Percentiles rank a stretch among this genome's conserved stretches.
phyloP scores from a whole-genome alignment of 2,797 vertebrate genomes.

The Cynodonichthys magdalenae region DNA sequence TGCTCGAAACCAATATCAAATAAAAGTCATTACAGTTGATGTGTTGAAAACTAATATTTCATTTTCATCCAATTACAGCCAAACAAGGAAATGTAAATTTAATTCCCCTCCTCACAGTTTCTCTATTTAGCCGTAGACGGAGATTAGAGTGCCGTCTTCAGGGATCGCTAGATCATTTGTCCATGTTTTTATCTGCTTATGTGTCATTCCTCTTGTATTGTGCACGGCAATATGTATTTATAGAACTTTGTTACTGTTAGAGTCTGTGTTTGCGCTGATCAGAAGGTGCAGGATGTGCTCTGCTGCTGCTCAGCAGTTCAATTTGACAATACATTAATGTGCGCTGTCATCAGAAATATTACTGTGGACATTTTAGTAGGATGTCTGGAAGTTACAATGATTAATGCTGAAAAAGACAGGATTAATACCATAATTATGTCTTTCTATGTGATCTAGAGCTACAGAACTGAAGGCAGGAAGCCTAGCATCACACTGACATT shows the following conservation, averaged over 20 bases:
- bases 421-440: not conserved
- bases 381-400: conserved; percentile 4
- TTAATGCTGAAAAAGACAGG: not conserved
- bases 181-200: conserved; percentile 47
- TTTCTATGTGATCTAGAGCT: not conserved
- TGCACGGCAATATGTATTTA: conserved; percentile 59
- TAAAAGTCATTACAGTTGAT: conserved; percentile 24
- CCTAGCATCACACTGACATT: not conserved
- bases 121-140: conserved; percentile 7
- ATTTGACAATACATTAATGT: conserved; percentile 31
- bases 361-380: not conserved
- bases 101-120: conserved; percentile 17
- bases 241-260: conserved; percentile 35
- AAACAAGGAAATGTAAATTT: conserved; percentile 45
- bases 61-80: conserved; percentile 56
- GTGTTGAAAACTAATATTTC: conserved; percentile 40
- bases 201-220: conserved; percentile 21
- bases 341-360: conserved; percentile 6
- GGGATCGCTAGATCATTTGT: conserved; percentile 41
- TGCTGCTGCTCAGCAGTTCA: conserved; percentile 29
- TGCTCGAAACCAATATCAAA: conserved; percentile 15
- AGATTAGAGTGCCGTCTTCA: conserved; percentile 27
- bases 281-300: conserved; percentile 26
- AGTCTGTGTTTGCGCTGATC: conserved; percentile 20
- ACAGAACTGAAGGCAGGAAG: not conserved